Conservation (phyloP, 2,113 vertebrate species). For the Semnopithecus entellus region DNA sequence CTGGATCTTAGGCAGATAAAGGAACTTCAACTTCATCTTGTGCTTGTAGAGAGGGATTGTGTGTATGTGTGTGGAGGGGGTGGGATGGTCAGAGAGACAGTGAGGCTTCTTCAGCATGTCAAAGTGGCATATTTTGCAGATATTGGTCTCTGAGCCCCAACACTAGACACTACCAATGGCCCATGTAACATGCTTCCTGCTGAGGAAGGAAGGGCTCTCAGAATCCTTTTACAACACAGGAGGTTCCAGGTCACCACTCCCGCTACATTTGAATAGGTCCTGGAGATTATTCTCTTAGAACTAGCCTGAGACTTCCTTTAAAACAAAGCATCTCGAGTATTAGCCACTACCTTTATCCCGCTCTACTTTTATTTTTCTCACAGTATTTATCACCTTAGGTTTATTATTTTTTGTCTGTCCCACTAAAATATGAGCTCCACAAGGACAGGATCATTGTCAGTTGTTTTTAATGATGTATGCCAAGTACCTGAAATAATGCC, state of each 20-base stretch:
- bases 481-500: not conserved
- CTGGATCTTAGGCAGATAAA: not conserved
- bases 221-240: not conserved
- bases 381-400: not conserved
- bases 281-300: not conserved
- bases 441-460: not conserved
- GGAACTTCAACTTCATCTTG: not conserved
- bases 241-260: not conserved
- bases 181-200: not conserved
- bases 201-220: not conserved
- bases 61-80: not conserved
- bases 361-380: not conserved
- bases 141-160: not conserved
- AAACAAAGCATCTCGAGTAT: not conserved
- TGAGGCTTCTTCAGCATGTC: not conserved
- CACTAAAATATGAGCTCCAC: not conserved
- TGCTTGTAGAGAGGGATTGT: not conserved
- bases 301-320: not conserved
- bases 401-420: not conserved
- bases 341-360: not conserved
- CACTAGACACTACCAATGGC: not conserved
- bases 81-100: not conserved
- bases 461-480: not conserved
- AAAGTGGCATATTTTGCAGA: not conserved
- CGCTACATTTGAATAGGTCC: not conserved